Percentiles rank a stretch among this genome's conserved stretches.
Evolutionary conservation across 2,888 invertebrate genomes (phyloP).

Genomic region (Leptinotarsa tumamoca): DNA sequence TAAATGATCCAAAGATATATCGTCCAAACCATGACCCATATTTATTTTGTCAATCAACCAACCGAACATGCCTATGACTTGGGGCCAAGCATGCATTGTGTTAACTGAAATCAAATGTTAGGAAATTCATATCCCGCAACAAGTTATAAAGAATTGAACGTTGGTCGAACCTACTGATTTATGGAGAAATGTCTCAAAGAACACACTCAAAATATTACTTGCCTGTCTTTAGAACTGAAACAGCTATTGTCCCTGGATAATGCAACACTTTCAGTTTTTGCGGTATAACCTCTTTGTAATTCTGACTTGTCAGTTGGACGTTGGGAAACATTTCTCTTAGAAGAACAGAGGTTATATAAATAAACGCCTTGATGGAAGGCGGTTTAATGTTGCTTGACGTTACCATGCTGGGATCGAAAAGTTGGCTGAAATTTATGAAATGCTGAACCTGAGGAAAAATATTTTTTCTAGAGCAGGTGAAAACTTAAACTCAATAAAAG

Average conservation of each 20-base stretch:
- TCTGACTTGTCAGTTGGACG: constrained; percentile 27
- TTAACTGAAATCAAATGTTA: constrained; percentile 20
- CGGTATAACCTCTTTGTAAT: constrained; percentile 29
- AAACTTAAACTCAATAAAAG: background rate
- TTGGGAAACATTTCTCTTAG: constrained; percentile 19
- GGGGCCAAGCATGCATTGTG: constrained; percentile 41
- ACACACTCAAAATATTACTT: constrained; percentile 6
- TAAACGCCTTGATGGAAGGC: constrained; percentile 30
- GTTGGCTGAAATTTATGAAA: constrained; percentile 25
- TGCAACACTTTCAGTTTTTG: constrained; percentile 21
- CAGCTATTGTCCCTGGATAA: constrained; percentile 31
- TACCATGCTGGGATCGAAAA: constrained; percentile 30
- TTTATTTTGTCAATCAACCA: constrained; percentile 38
- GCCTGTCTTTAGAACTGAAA: constrained; percentile 31
- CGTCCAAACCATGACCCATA: background rate
- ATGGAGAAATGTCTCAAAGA: background rate
- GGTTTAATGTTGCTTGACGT: constrained; percentile 30
- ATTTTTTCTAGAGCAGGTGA: background rate
- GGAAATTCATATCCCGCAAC: too few relatives aligned
- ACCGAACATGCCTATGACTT: constrained; percentile 39
- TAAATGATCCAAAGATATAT: constrained; percentile 2
- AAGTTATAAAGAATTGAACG: background rate
- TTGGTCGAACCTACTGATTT: background rate
- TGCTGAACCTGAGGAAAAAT: constrained; percentile 37
- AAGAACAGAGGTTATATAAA: constrained; percentile 20